Conservation (phyloP, 2,797 vertebrate species). For the Distichodus sexfasciatus region DNA sequence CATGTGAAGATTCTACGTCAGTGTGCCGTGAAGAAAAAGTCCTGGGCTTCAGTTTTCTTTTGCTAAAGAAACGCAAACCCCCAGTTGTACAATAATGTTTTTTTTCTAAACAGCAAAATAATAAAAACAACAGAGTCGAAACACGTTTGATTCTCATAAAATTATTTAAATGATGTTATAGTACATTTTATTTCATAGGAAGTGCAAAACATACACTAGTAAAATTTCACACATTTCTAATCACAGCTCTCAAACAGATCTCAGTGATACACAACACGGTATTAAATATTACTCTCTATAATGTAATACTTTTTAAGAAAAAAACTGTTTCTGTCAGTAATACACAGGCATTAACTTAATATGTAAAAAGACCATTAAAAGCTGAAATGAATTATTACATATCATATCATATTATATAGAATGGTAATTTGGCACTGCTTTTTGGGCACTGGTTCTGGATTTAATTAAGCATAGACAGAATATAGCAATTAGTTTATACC, state of each 20-base stretch:
- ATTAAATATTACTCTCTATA: too few species aligned
- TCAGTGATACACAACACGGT: too few species aligned
- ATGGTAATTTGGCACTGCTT: background rate
- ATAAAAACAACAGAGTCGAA: background rate
- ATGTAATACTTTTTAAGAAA: too few species aligned
- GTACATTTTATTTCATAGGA: slow-evolving; percentile 1
- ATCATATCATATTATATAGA: background rate
- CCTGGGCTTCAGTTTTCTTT: too few species aligned
- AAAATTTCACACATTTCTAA: background rate
- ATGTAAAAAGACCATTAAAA: background rate
- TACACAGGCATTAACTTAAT: background rate
- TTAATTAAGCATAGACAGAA: background rate
- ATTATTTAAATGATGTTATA: slow-evolving; percentile 32
- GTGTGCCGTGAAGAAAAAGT: background rate
- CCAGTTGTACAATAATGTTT: too few species aligned
- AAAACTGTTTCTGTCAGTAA: background rate
- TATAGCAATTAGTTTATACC: too few species aligned
- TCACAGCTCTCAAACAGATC: slow-evolving; percentile 1
- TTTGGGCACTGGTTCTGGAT: background rate
- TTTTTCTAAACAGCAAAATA: too few species aligned
- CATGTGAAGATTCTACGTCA: too few species aligned
- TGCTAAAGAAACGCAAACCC: too few species aligned
- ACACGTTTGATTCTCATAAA: background rate
- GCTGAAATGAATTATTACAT: background rate
- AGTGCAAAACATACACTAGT: background rate